Evolutionary conservation across 2,113 vertebrate species (phyloP).

Genomic region (Eonycteris spelaea): DNA sequence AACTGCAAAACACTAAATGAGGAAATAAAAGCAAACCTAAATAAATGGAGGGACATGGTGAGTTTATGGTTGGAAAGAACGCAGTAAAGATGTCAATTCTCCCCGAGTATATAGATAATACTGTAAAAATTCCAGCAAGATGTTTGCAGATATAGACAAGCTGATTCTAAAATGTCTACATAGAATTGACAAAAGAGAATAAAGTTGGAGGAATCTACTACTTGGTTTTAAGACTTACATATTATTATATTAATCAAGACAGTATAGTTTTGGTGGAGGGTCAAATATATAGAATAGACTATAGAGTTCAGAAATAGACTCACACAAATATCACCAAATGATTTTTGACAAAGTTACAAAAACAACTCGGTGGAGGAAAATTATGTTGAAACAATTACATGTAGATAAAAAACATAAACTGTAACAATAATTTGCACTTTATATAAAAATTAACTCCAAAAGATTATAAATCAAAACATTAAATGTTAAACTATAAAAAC

Average conservation of each 20-base stretch:
- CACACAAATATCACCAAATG: not conserved
- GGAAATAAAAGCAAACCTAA: constrained; percentile 4
- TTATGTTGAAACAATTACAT: not conserved
- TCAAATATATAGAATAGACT: not conserved
- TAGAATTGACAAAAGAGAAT: not conserved
- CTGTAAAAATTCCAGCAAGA: not conserved
- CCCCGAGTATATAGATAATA: not conserved
- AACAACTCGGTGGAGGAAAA: not conserved
- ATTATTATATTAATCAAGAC: not conserved
- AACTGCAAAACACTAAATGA: not conserved
- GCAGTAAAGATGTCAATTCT: not conserved
- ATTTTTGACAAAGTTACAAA: not conserved
- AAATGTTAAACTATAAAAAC: not conserved
- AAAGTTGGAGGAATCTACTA: not conserved
- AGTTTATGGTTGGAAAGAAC: not conserved
- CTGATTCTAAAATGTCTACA: not conserved
- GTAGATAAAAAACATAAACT: not conserved
- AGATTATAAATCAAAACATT: not conserved
- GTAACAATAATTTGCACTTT: not conserved
- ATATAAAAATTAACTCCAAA: not conserved
- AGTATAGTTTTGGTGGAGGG: not conserved
- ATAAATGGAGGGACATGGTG: not conserved
- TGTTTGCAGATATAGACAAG: not conserved
- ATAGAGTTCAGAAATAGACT: not conserved
- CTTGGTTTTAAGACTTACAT: not conserved